Conservation (phyloP, 2,113 vertebrate genomes). For the Corythornis madagascariensis region DNA sequence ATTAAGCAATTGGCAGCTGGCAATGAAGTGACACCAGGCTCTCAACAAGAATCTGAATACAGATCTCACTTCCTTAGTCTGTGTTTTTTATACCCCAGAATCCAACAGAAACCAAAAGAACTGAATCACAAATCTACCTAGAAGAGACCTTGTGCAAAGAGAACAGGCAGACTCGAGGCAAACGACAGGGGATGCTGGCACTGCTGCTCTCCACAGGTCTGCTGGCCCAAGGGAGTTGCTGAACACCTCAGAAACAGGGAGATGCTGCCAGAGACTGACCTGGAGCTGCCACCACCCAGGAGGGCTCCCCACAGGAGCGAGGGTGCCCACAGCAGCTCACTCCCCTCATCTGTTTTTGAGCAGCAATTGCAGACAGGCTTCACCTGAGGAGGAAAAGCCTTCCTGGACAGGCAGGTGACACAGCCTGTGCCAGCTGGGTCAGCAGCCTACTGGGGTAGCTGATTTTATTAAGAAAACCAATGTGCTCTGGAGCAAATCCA, state of each 20-base stretch:
- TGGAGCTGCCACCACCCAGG: not conserved
- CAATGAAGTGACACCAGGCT: not conserved
- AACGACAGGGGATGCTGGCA: not conserved
- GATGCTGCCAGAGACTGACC: not conserved
- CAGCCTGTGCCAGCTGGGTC: rapidly evolving
- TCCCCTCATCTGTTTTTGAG: rapidly evolving
- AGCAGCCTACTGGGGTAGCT: rapidly evolving
- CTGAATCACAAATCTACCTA: slow-evolving; percentile 18
- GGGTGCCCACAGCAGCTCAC: not conserved
- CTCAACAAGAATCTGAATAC: not conserved
- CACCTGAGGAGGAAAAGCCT: not conserved
- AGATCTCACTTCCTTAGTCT: not conserved
- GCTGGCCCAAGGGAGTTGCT: rapidly evolving
- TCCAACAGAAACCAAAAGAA: not conserved
- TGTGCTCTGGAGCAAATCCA: not conserved
- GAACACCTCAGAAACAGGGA: not conserved
- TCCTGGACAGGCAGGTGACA: rapidly evolving
- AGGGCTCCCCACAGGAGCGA: not conserved
- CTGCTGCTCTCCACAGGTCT: not conserved
- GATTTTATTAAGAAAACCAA: not conserved
- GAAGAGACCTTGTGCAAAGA: slow-evolving; percentile 29
- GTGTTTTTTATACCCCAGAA: not conserved
- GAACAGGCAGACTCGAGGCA: not conserved
- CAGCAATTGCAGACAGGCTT: too few species aligned
- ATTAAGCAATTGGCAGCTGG: not conserved